Conservation (phyloP, 2,888 invertebrate species). For the Pyrgus malvae region DNA sequence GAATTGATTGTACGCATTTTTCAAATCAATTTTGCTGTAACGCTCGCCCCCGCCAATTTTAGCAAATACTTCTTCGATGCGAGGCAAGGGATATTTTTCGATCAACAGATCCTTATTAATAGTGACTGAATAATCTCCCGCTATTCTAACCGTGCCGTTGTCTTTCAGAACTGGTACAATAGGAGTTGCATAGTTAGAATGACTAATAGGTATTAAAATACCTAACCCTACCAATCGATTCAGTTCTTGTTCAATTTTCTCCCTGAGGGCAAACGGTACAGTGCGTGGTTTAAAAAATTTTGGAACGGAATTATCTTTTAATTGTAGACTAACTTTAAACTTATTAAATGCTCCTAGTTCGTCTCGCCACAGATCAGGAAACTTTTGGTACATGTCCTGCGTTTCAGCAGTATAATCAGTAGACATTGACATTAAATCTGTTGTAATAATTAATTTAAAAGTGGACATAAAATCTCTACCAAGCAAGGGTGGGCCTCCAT, state of each 20-base stretch:
- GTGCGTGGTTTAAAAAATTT: constrained; percentile 25
- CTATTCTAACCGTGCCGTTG: constrained; percentile 30
- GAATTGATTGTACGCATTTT: constrained; percentile 37
- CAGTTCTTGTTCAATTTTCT: constrained; percentile 18
- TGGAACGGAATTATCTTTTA: constrained; percentile 16
- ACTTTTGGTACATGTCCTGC: constrained; percentile 2
- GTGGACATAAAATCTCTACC: constrained; percentile 11
- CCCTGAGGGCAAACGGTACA: constrained; percentile 22
- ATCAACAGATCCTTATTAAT: constrained; percentile 38
- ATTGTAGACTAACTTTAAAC: constrained; percentile 8
- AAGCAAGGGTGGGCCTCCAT: constrained; percentile 11
- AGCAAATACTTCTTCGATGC: constrained; percentile 37
- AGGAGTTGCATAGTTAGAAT: constrained; percentile 22
- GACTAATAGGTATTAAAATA: constrained; percentile 1
- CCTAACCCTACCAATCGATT: constrained; percentile 8
- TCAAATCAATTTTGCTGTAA: constrained; percentile 34
- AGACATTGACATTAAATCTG: neutral
- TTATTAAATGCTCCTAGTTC: constrained; percentile 14
- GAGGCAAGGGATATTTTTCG: constrained; percentile 38
- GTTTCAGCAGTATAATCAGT: neutral
- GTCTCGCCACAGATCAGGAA: constrained; percentile 7
- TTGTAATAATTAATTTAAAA: neutral
- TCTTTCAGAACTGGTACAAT: constrained; percentile 23
- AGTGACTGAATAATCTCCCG: constrained; percentile 37
- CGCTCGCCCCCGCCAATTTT: constrained; percentile 32